A percentile compares a stretch with the other conserved stretches of the same genome.
Evolutionary conservation across 1,140 invertebrate genomes (phyloP).

Genomic region (Subanguina moxae): DNA sequence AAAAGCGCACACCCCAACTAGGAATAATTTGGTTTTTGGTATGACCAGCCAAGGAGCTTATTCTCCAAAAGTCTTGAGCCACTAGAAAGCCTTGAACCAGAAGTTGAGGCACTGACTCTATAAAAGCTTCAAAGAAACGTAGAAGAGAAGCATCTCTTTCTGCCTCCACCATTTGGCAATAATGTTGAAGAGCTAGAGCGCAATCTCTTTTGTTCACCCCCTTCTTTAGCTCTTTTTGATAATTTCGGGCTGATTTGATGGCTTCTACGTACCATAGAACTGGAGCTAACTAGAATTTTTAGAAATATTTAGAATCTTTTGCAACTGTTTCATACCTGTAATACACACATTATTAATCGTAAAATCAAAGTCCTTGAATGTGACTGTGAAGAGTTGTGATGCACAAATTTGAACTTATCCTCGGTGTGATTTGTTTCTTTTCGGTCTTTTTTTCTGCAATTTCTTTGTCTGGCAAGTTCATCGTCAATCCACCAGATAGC

Average conservation of each 20-base stretch:
- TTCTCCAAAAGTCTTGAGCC: slow-evolving; percentile 22
- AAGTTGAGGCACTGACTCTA: slow-evolving; percentile 29
- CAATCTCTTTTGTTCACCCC: not conserved
- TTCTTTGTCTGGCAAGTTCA: not conserved
- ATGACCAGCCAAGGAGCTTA: not conserved
- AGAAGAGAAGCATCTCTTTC: slow-evolving; percentile 27
- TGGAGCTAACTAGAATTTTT: slow-evolving; percentile 15
- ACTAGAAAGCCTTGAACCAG: slow-evolving; percentile 29
- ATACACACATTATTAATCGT: not conserved
- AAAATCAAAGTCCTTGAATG: not conserved
- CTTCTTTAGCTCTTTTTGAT: slow-evolving; percentile 19
- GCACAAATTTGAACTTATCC: too few relatives aligned
- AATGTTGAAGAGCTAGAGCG: slow-evolving; percentile 16
- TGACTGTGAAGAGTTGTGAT: slow-evolving; percentile 13
- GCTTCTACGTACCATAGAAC: slow-evolving; percentile 22
- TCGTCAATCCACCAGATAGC: slow-evolving; percentile 31
- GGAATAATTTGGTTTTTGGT: not conserved
- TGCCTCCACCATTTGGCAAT: slow-evolving; percentile 31
- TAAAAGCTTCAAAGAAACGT: slow-evolving; percentile 22
- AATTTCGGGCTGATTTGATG: slow-evolving; percentile 16
- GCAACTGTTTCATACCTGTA: slow-evolving; percentile 18
- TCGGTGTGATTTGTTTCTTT: too few relatives aligned
- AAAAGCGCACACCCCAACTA: not conserved
- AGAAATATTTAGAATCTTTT: not conserved
- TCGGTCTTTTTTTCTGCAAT: too few relatives aligned